Evolutionary conservation across 2,113 vertebrate species (phyloP).

Genomic region (cat (Felis catus)): DNA sequence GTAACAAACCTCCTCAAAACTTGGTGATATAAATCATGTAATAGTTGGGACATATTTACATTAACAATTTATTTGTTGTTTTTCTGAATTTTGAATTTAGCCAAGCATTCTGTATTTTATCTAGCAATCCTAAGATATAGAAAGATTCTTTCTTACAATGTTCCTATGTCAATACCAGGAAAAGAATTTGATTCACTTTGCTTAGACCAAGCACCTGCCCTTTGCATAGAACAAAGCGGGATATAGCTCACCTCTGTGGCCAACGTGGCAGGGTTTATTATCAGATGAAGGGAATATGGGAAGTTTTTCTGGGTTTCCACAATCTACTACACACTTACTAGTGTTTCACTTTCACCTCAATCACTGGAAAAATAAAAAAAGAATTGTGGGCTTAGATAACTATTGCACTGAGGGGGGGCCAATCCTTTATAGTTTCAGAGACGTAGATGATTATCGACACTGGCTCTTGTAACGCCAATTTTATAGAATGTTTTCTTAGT

Average conservation of each 20-base stretch:
- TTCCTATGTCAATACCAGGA: not conserved
- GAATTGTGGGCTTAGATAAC: not conserved
- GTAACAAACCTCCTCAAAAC: not conserved
- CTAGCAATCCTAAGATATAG: not conserved
- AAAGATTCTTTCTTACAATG: not conserved
- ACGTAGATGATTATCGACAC: not conserved
- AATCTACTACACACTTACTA: not conserved
- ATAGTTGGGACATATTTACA: not conserved
- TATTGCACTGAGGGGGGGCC: not conserved
- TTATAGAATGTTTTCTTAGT: not conserved
- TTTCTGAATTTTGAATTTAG: not conserved
- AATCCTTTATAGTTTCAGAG: not conserved
- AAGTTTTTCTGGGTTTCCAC: not conserved
- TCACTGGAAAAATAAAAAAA: not conserved
- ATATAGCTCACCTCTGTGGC: too few relatives aligned
- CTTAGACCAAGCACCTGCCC: not conserved
- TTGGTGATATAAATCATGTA: not conserved
- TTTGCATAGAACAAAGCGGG: not conserved
- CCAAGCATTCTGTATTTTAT: not conserved
- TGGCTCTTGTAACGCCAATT: not conserved
- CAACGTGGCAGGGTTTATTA: not conserved
- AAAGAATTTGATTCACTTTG: not conserved
- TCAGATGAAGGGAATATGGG: not conserved
- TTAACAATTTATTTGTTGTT: not conserved
- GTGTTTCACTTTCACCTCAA: not conserved